A percentile compares a stretch with the other conserved stretches of the same genome.
Evolutionary conservation across 2,888 invertebrate genomes (phyloP).

Genomic region (Phyllotreta cruciferae): DNA sequence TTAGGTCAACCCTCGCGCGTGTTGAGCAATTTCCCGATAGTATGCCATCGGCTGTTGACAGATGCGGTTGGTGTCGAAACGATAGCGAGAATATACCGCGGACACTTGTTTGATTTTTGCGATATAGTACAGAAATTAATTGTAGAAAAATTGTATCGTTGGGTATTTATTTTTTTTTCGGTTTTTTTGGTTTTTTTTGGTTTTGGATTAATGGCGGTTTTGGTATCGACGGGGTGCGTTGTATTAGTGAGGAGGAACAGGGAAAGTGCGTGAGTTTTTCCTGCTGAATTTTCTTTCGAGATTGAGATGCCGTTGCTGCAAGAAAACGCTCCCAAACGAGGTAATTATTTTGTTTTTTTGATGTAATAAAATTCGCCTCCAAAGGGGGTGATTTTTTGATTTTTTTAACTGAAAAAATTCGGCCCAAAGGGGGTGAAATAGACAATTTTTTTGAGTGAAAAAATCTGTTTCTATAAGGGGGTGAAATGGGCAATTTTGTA

Average conservation of each 20-base stretch:
- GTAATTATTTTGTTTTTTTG: conserved; percentile 46
- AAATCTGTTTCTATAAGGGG: no score
- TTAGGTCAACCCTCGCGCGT: conserved; percentile 58
- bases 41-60: conserved; percentile 52
- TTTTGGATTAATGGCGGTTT: conserved; percentile 13
- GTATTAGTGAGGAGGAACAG: conserved; percentile 38
- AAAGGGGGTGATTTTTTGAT: background rate
- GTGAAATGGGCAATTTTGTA: no score
- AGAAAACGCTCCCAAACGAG: conserved; percentile 58
- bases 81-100: conserved; percentile 18
- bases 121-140: background rate
- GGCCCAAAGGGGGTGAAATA: no score
- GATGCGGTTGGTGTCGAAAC: conserved; percentile 45
- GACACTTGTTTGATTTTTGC: conserved; percentile 19
- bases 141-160: background rate
- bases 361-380: no score
- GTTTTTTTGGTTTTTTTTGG: conserved; percentile 1
- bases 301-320: conserved; percentile 57
- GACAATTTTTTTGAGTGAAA: no score
- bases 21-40: conserved; percentile 55
- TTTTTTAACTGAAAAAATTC: conserved; percentile 5
- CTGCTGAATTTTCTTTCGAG: conserved; percentile 32
- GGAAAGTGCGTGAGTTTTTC: conserved; percentile 40
- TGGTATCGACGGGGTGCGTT: conserved; percentile 9
- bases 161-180: conserved; percentile 18